These are phyloP conservation scores for Drosophila sordidula DNA, from an alignment of 2,888 invertebrate genomes.

Conservation along the genomic window DNA sequence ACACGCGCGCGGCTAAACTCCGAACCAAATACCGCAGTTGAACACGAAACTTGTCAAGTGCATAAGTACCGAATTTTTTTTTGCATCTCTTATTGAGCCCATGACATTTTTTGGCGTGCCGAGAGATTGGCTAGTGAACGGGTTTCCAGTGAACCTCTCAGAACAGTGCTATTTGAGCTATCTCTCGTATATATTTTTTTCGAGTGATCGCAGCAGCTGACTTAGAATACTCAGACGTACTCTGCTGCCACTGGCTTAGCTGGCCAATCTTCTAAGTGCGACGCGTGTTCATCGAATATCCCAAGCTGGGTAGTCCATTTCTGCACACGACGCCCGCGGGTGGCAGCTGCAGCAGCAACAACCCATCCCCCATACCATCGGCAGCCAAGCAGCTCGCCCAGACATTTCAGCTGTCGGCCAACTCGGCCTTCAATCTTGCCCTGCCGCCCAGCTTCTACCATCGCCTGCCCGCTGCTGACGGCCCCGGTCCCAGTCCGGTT, in stretches of 20 bases:
- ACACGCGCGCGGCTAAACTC: constrained; percentile 70
- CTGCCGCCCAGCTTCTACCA: constrained; percentile 74
- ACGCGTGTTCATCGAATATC: constrained; percentile 19
- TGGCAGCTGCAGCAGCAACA: constrained; percentile 80
- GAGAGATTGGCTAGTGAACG: constrained; percentile 6
- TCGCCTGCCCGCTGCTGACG: constrained; percentile 46
- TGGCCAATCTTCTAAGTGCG: constrained; percentile 21
- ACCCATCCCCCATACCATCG: constrained; percentile 62
- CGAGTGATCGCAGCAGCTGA: neutral
- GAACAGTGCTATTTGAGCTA: no score
- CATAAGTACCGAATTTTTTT: constrained; percentile 3
- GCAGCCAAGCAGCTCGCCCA: constrained; percentile 68
- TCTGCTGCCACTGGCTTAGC: neutral
- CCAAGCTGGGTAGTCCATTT: constrained; percentile 85
- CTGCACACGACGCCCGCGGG: constrained; percentile 83
- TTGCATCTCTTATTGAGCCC: neutral
- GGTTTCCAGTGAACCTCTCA: neutral
- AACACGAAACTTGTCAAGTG: constrained; percentile 24
- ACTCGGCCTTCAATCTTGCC: constrained; percentile 84
- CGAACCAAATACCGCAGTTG: constrained; percentile 17
- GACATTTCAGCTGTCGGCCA: constrained; percentile 81
- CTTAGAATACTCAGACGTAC: no score
- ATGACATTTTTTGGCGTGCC: neutral
- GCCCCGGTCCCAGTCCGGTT: constrained; percentile 44
- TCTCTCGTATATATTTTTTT: neutral